Conservation (phyloP, 2,113 vertebrate species). For the Phoenicopterus ruber region DNA sequence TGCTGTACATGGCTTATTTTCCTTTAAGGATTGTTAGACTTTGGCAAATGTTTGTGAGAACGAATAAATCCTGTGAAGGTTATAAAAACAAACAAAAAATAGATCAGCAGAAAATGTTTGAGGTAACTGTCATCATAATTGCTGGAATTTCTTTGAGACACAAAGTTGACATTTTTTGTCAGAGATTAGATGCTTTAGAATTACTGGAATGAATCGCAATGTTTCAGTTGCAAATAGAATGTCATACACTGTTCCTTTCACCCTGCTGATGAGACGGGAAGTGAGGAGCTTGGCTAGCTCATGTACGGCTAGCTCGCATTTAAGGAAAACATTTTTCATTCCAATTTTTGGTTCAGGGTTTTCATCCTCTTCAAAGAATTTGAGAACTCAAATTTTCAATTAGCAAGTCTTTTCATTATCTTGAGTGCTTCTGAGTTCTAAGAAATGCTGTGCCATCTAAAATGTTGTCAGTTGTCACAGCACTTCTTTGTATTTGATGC, state of each 20-base stretch:
- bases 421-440: background rate
- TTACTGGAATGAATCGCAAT: background rate
- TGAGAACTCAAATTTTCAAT: background rate
- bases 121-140: background rate
- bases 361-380: background rate
- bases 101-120: background rate
- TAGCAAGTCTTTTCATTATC: background rate
- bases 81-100: background rate
- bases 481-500: background rate
- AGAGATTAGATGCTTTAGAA: background rate
- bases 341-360: background rate
- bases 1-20: background rate
- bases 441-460: background rate
- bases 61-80: background rate
- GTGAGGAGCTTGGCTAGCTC: background rate
- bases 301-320: background rate
- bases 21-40: background rate
- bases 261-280: background rate
- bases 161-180: background rate
- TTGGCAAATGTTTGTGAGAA: background rate
- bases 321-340: background rate
- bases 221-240: background rate
- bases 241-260: background rate
- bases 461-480: background rate
- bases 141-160: background rate